A percentile compares a stretch with the other conserved stretches of the same genome.
Conservation (phyloP, 1,140 invertebrate genomes). For the Megathymus violae region DNA sequence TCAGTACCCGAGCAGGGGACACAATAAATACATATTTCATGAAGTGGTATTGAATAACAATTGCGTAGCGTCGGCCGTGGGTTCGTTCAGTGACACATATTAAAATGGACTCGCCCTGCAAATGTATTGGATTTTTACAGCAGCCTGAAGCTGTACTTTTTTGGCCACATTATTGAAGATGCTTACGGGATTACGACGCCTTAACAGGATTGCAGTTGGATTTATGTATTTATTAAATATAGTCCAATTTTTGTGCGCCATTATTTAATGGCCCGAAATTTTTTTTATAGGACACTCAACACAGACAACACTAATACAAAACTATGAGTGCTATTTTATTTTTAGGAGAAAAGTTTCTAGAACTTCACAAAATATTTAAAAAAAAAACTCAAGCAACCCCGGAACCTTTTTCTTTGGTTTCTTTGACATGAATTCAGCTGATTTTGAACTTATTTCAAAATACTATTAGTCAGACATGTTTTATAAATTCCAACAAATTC, state of each 20-base stretch:
- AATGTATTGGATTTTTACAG: constrained; percentile 68
- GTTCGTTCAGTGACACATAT: constrained; percentile 60
- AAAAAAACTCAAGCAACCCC: too few species aligned
- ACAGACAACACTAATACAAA: too few species aligned
- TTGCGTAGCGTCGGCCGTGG: constrained; percentile 41
- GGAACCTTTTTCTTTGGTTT: too few species aligned
- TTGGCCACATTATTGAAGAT: constrained; percentile 34
- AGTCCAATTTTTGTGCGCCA: too few species aligned
- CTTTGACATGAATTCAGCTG: too few species aligned
- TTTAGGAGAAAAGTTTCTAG: too few species aligned
- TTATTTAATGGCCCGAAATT: too few species aligned
- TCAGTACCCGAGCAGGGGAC: constrained; percentile 39
- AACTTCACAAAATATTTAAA: too few species aligned
- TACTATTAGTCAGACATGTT: too few species aligned
- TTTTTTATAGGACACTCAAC: too few species aligned
- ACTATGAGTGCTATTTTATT: too few species aligned
- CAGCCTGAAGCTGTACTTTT: constrained; percentile 22
- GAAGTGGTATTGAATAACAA: constrained; percentile 71
- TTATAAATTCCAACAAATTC: background rate
- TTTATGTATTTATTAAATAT: constrained; percentile 11
- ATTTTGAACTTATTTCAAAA: too few species aligned
- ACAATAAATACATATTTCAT: constrained; percentile 74
- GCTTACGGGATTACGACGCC: constrained; percentile 12
- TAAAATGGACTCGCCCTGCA: constrained; percentile 61
- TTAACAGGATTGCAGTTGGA: constrained; percentile 10